Evolutionary conservation across 1,140 invertebrate genomes (phyloP).

Genomic region (Zaprionus davidi): DNA sequence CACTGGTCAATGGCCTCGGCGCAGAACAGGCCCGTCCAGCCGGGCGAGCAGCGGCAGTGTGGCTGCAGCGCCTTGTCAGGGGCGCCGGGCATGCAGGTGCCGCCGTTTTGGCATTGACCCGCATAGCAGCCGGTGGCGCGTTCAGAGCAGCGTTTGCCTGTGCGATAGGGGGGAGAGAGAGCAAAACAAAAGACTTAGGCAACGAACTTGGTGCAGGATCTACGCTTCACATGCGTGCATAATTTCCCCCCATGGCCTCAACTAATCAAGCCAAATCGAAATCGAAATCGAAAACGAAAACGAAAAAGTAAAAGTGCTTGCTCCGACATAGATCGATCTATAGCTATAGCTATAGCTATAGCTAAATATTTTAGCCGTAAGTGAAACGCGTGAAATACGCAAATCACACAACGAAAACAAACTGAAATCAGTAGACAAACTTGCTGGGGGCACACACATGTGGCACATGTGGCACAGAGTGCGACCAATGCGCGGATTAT

Average conservation of each 20-base stretch:
- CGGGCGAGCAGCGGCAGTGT: constrained; percentile 74
- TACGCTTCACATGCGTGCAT: constrained; percentile 30
- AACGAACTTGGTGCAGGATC: constrained; percentile 62
- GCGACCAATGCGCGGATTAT: constrained; percentile 61
- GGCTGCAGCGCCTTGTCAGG: constrained; percentile 72
- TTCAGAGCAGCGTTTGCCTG: constrained; percentile 82
- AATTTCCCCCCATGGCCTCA: constrained; percentile 38
- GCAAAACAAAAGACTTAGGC: constrained; percentile 67
- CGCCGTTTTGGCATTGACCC: constrained; percentile 89
- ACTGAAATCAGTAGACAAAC: constrained; percentile 63
- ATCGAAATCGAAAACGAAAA: constrained; percentile 43
- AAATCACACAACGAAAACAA: constrained; percentile 78
- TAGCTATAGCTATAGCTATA: constrained; percentile 39
- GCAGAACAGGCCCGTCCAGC: constrained; percentile 81
- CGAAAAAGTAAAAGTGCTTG: constrained; percentile 73
- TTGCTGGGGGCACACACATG: constrained; percentile 29
- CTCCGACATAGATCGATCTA: constrained; percentile 71
- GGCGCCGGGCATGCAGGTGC: constrained; percentile 87
- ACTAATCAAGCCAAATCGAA: constrained; percentile 47
- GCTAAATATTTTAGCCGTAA: constrained; percentile 43
- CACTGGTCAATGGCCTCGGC: constrained; percentile 82
- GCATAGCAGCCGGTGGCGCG: constrained; percentile 78
- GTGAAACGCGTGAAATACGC: constrained; percentile 79
- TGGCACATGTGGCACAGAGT: constrained; percentile 76
- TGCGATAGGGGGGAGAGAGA: constrained; percentile 16